Evolutionary conservation across 2,888 invertebrate genomes (phyloP), one percentile per base, ranked within the genome.

Genomic region (Andrena chrysosceles): DNA sequence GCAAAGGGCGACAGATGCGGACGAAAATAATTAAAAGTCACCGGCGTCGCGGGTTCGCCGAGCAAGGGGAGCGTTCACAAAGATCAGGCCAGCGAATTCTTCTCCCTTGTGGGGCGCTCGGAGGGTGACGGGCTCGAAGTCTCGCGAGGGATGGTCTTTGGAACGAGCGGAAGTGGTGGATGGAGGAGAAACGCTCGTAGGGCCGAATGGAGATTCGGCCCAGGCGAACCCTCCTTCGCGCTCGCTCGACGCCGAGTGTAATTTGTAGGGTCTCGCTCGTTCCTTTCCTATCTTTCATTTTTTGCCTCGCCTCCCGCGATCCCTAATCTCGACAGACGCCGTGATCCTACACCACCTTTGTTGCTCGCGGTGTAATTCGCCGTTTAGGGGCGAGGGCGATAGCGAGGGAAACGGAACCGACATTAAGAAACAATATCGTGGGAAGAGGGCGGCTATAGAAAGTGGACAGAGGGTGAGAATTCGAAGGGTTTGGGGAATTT

Each of bases 331-430:
- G 86, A 87, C 87, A 88, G 91, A 86, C 87, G 86, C 78, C 82
- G 73, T 69, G 52, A 66, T 70, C 64, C 67, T 68, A 42, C 66
- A 54, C 69, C 77, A 85, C 90, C 89, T 91, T 87, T 78, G 91
- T 91, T 92, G 91, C 91, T 91, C 90, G 90, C 87, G 88, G 82
- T 77, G 89, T 90, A 87, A 91, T 90, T 91, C 68, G 67, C n/a
- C 69, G 54, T 59, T 52, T 49, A 52, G 33, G 20, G 60, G 73
- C 35, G 33, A 52, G 66, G 31, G 10, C n/a, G 20, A 35, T 26
- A 23, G 2, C 52, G 48, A 42, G 20, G 35, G 31, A 49, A 54
- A 23, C 23, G 54, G 52, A 16, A 26, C 42, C 42, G 31, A 31
- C 33, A 26, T 52, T 5, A 42, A 42, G 26, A 62, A 63, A 68